Conservation (phyloP, 2,113 vertebrate genomes). For the Lynx canadensis region DNA sequence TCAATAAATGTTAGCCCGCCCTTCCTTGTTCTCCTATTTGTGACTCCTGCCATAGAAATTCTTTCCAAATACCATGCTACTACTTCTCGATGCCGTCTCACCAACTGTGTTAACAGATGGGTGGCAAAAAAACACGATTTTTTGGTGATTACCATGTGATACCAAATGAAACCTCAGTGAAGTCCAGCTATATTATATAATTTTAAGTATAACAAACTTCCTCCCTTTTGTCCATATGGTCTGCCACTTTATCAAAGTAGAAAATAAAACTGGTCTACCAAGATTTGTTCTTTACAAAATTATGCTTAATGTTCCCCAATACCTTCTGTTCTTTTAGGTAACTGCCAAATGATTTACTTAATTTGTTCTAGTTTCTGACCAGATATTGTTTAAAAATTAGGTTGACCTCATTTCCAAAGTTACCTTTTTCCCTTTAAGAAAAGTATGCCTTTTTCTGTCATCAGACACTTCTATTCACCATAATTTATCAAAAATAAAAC, state of each 20-base stretch:
- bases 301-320: conserved; percentile 68
- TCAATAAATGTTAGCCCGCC: neutral
- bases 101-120: conserved; percentile 16
- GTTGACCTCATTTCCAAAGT: conserved; percentile 44
- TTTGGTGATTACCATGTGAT: conserved; percentile 18
- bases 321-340: conserved; percentile 77
- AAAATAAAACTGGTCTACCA: conserved; percentile 68
- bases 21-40: neutral
- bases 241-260: conserved; percentile 56
- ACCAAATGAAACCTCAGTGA: conserved; percentile 42
- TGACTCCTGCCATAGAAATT: neutral
- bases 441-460: conserved; percentile 34
- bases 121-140: neutral
- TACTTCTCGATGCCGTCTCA: neutral
- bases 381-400: conserved; percentile 64
- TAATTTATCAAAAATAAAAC: conserved; percentile 40
- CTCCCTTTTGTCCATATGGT: conserved; percentile 70
- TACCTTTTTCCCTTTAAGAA: conserved; percentile 13
- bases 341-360: conserved; percentile 73
- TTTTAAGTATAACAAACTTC: conserved; percentile 53
- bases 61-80: neutral
- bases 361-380: conserved; percentile 56
- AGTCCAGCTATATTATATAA: conserved; percentile 57
- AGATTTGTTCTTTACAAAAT: conserved; percentile 75
- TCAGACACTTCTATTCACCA: conserved; percentile 43